Conservation (phyloP, 2,113 vertebrate species). For the Labeo rohita region DNA sequence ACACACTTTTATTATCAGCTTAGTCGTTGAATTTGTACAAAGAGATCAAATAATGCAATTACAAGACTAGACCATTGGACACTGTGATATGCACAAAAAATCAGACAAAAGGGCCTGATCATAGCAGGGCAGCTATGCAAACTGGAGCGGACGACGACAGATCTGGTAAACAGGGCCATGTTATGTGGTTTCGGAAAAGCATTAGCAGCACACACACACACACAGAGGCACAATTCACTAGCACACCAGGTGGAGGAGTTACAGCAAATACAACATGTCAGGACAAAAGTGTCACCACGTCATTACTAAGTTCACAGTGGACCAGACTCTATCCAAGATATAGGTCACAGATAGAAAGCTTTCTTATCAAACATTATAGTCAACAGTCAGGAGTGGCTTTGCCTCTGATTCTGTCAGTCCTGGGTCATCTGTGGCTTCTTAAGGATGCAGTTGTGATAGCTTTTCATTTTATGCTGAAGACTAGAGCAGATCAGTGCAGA, state of each 20-base stretch:
- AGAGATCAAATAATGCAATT: conserved; percentile 55
- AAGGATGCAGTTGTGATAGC: neutral
- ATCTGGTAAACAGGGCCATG: neutral
- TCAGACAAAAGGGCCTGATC: conserved; percentile 17
- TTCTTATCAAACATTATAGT: conserved; percentile 3
- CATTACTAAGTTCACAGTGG: conserved; percentile 50
- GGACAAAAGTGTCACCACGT: conserved; percentile 35
- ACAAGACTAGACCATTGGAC: conserved; percentile 47
- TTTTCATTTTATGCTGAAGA: neutral
- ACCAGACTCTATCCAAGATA: conserved; percentile 23
- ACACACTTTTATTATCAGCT: conserved; percentile 59
- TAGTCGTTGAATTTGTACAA: conserved; percentile 55
- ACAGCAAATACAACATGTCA: conserved; percentile 40
- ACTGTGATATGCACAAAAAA: conserved; percentile 17
- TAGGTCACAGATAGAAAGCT: neutral
- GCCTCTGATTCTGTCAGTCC: conserved; percentile 23
- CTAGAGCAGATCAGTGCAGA: neutral
- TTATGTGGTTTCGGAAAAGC: neutral
- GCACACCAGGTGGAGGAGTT: conserved; percentile 17
- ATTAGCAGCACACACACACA: conserved; percentile 19
- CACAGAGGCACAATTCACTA: conserved; percentile 28
- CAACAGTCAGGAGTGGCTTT: conserved; percentile 16
- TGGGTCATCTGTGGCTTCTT: conserved; percentile 33
- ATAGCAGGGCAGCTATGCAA: conserved; percentile 11
- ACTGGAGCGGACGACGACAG: neutral